A percentile compares a stretch with the other conserved stretches of the same genome.
Evolutionary conservation across 2,888 invertebrate species (phyloP).

Genomic region (Terebella lapidaria): DNA sequence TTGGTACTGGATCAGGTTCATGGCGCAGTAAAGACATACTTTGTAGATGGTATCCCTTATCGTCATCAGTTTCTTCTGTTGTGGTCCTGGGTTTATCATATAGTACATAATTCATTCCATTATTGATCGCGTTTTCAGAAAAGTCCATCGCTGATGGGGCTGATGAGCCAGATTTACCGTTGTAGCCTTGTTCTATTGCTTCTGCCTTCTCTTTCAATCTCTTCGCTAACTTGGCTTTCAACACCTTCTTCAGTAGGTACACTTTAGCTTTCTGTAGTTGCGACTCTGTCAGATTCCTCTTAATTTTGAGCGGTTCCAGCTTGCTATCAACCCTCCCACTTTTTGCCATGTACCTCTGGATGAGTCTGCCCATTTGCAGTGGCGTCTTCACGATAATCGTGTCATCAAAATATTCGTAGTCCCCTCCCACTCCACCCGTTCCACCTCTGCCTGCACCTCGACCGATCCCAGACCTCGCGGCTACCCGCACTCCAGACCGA

Average conservation of each 20-base stretch:
- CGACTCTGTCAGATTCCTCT: not conserved
- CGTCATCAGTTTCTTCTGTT: too few relatives aligned
- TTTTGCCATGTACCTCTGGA: not conserved
- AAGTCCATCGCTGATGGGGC: too few relatives aligned
- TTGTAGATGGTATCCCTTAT: too few relatives aligned
- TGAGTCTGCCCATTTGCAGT: not conserved
- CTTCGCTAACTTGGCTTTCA: not conserved
- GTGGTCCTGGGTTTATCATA: too few relatives aligned
- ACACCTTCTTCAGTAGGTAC: not conserved
- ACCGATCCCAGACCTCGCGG: too few relatives aligned
- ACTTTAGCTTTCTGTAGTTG: not conserved
- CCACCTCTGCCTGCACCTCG: not conserved
- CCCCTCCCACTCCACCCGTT: not conserved
- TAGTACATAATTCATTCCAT: too few relatives aligned
- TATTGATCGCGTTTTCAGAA: too few relatives aligned
- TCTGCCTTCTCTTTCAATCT: not conserved
- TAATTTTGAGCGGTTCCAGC: not conserved
- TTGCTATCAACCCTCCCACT: not conserved
- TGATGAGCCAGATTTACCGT: not conserved
- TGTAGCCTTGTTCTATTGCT: too few relatives aligned
- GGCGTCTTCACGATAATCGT: not conserved
- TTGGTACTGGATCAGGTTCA: not conserved
- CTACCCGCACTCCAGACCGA: too few relatives aligned
- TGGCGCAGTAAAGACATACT: too few relatives aligned
- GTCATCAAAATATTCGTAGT: not conserved